These are phyloP conservation scores for Orthonychiurus folsomi DNA, from an alignment of 2,888 invertebrate species.

Conservation along the genomic window DNA sequence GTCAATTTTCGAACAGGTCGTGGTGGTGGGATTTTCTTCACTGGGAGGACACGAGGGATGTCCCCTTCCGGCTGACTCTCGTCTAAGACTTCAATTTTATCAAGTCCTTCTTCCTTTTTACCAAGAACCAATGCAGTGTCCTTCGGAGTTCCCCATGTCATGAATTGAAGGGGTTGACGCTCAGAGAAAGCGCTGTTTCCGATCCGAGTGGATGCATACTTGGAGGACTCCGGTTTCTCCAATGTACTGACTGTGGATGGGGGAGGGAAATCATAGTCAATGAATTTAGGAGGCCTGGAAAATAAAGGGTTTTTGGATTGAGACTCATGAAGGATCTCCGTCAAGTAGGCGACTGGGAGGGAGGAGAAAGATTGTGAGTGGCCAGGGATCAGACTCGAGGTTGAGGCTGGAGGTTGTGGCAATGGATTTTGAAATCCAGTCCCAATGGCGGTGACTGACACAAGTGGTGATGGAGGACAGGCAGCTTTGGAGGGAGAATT, in stretches of 20 bases:
- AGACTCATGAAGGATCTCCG: constrained; percentile 29
- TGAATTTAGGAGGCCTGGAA: constrained; percentile 27
- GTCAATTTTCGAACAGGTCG: constrained; percentile 13
- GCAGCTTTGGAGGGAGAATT: neutral
- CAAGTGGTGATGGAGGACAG: neutral
- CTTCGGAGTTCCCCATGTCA: neutral
- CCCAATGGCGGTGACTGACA: neutral
- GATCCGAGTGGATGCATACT: constrained; percentile 1
- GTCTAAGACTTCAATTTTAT: neutral
- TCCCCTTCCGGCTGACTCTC: constrained; percentile 8
- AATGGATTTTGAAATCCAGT: neutral
- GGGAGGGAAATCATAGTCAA: constrained; percentile 25
- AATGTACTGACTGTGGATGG: neutral
- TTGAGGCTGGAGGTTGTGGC: constrained; percentile 18
- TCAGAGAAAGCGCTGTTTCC: neutral
- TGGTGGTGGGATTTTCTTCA: constrained; percentile 22
- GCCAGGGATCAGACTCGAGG: neutral
- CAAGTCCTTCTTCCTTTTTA: neutral
- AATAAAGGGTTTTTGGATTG: constrained; percentile 28
- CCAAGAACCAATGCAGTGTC: neutral
- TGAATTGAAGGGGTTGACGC: constrained; percentile 5
- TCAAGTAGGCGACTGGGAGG: constrained; percentile 27
- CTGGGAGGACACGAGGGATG: constrained; percentile 8
- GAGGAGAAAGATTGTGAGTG: constrained; percentile 22
- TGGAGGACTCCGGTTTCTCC: neutral